Evolutionary conservation across 2,113 vertebrate genomes (phyloP).

Genomic region (Synodontis membranacea): DNA sequence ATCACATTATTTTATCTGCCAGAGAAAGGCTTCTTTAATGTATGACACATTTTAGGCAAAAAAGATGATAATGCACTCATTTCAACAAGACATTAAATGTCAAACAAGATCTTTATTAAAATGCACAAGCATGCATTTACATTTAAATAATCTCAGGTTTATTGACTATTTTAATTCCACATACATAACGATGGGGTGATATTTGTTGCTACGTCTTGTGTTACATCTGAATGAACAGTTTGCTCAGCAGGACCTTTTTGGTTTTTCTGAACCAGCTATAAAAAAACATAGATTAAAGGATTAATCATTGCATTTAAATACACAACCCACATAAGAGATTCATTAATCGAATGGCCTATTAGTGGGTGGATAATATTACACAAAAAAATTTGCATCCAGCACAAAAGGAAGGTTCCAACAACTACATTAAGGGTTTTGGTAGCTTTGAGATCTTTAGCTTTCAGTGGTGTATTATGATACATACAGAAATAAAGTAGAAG

Average conservation of each 20-base stretch:
- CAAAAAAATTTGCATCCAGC: constrained; percentile 81
- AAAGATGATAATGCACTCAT: no score
- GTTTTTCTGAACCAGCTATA: constrained; percentile 78
- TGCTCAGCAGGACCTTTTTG: constrained; percentile 61
- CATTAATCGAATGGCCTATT: constrained; percentile 66
- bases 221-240: constrained; percentile 59
- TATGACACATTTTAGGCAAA: background rate
- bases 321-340: constrained; percentile 77
- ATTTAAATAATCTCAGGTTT: background rate
- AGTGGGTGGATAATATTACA: constrained; percentile 73
- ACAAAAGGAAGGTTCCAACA: constrained; percentile 77
- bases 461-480: constrained; percentile 51
- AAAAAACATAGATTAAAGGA: constrained; percentile 80
- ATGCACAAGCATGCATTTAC: background rate
- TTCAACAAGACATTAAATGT: background rate
- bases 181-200: background rate
- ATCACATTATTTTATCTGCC: background rate
- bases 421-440: constrained; percentile 75
- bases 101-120: constrained; percentile 4
- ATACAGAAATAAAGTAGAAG: constrained; percentile 72
- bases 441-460: constrained; percentile 74
- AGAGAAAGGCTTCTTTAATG: background rate
- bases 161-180: background rate
- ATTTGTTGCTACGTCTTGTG: no score
- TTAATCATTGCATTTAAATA: constrained; percentile 82